Percentiles rank a stretch among this genome's conserved stretches.
Conservation (phyloP, 2,797 vertebrate species). For the Anguilla marmorata region DNA sequence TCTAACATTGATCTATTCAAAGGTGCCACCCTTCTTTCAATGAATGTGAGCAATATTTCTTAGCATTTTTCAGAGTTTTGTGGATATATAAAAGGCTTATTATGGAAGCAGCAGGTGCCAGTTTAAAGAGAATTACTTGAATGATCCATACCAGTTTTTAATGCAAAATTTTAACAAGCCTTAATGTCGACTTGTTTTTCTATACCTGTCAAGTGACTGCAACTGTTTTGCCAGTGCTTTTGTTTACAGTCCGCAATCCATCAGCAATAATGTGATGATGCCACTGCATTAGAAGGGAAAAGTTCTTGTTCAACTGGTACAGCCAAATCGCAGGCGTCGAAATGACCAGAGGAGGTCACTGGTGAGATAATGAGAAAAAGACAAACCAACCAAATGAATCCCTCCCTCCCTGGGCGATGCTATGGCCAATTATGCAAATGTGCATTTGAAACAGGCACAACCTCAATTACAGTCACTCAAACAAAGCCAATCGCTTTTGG, state of each 20-base stretch:
- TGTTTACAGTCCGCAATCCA: neutral
- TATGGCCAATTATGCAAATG: neutral
- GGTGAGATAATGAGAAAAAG: neutral
- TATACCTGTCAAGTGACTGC: neutral
- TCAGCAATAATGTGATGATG: neutral
- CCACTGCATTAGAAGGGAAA: neutral
- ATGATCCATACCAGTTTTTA: neutral
- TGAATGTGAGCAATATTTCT: neutral
- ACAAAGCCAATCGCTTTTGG: no score
- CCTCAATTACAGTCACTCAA: neutral
- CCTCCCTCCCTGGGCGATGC: neutral
- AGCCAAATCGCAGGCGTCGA: neutral
- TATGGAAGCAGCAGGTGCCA: neutral
- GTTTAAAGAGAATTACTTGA: neutral
- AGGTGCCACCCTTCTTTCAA: neutral
- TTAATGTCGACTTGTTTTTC: neutral
- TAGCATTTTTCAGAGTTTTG: neutral
- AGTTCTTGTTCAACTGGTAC: neutral
- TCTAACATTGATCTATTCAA: neutral
- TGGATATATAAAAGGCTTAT: neutral
- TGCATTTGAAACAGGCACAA: neutral
- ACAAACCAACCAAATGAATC: neutral
- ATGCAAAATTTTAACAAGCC: neutral
- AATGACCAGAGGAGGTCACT: neutral
- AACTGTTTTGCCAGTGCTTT: neutral